phyloP scores from a whole-genome alignment of 2,113 vertebrate species.

The rat (Rattus norvegicus) region DNA sequence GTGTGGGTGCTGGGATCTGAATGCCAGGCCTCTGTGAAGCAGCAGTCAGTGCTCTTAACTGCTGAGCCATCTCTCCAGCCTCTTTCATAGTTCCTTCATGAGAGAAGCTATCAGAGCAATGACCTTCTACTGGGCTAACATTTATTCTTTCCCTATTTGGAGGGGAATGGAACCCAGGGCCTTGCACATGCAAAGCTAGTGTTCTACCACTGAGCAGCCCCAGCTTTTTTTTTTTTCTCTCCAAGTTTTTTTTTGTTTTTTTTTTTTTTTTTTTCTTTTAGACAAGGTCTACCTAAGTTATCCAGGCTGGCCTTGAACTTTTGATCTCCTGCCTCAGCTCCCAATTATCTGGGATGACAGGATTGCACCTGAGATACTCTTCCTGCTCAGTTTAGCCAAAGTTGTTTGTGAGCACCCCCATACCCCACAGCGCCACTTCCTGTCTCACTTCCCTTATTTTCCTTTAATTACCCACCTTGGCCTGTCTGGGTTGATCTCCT shows the following conservation, averaged over 20 bases:
- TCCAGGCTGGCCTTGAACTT: not conserved
- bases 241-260: too few species aligned
- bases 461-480: not conserved
- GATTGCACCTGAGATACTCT: not conserved
- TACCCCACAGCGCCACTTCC: not conserved
- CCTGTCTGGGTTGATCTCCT: not conserved
- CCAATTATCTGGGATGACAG: not conserved
- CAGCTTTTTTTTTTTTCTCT: not conserved
- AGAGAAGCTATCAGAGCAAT: conserved; percentile 32
- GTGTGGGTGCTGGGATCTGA: not conserved
- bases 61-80: not conserved
- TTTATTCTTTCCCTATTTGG: not conserved
- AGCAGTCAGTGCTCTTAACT: not conserved
- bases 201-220: not conserved
- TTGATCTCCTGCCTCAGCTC: not conserved
- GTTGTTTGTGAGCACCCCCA: not conserved
- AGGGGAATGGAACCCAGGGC: not conserved
- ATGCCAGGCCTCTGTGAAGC: not conserved
- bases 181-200: not conserved
- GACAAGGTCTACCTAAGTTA: not conserved
- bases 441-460: not conserved
- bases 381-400: not conserved
- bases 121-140: conserved; percentile 1
- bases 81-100: conserved; percentile 35
- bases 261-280: not conserved